Conservation (phyloP, 1,140 invertebrate species). For the Chironomus striatipennis region DNA sequence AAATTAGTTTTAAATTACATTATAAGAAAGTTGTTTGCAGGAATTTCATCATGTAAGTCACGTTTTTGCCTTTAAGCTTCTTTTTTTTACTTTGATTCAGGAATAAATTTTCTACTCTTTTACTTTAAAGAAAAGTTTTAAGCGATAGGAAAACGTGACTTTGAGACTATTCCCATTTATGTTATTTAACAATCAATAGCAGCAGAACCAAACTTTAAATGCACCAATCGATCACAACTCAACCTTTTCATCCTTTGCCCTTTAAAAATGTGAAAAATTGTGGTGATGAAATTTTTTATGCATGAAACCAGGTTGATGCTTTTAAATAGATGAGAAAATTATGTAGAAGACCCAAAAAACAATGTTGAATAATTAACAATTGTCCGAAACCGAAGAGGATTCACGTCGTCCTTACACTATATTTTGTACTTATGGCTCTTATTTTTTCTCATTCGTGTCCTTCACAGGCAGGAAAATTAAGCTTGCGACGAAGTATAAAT, state of each 20-base stretch:
- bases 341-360: background rate
- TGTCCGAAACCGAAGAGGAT: background rate
- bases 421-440: background rate
- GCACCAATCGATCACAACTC: background rate
- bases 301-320: background rate
- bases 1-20: background rate
- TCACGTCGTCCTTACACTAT: background rate
- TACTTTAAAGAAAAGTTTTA: no score
- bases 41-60: background rate
- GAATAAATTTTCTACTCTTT: background rate
- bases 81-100: background rate
- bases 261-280: background rate
- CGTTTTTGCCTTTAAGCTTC: background rate
- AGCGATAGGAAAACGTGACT: background rate
- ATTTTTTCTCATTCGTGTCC: background rate
- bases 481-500: background rate
- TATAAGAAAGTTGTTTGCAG: background rate
- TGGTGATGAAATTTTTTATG: background rate
- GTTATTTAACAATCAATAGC: background rate
- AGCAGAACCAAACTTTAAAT: background rate
- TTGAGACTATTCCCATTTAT: background rate
- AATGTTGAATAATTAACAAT: constrained; percentile 10
- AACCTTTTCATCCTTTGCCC: background rate
- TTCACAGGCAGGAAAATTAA: background rate
- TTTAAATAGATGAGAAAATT: background rate